Evolutionary conservation across 1,140 invertebrate species (phyloP).

Genomic region (Sweltsa coloradensis): DNA sequence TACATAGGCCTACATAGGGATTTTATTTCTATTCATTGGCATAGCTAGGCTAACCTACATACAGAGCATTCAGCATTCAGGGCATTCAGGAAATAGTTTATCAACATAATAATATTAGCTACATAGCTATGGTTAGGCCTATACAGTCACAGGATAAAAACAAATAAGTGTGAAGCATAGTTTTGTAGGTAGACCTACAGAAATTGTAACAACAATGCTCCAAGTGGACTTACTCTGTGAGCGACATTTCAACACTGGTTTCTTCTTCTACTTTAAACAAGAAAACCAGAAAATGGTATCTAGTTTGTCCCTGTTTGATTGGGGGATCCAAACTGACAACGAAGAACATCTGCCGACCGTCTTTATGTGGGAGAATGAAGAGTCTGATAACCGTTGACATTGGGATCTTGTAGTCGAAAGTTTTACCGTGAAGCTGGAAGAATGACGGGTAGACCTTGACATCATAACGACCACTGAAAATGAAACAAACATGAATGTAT

Average conservation of each 20-base stretch:
- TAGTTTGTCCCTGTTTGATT: slow-evolving; percentile 98
- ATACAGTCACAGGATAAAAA: slow-evolving; percentile 11
- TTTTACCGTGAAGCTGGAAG: slow-evolving; percentile 98
- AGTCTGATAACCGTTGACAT: slow-evolving; percentile 89
- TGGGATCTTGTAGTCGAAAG: slow-evolving; percentile 99
- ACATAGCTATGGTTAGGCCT: too few species aligned
- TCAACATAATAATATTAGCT: too few species aligned
- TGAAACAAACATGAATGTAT: slow-evolving; percentile 16
- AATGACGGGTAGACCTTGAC: slow-evolving; percentile 97
- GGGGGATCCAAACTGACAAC: slow-evolving; percentile 98
- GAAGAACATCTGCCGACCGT: slow-evolving; percentile 96
- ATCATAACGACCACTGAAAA: slow-evolving; percentile 92
- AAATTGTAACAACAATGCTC: too few species aligned
- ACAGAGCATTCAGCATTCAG: too few species aligned
- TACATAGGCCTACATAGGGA: too few species aligned
- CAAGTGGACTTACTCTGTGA: slow-evolving; percentile 66
- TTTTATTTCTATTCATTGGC: too few species aligned
- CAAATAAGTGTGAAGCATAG: slow-evolving; percentile 9
- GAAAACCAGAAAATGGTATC: slow-evolving; percentile 90
- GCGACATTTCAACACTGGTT: slow-evolving; percentile 80
- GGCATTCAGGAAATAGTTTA: too few species aligned
- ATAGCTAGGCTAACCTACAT: too few species aligned
- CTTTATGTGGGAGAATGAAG: slow-evolving; percentile 94
- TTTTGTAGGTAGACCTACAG: too few species aligned
- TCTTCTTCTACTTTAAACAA: slow-evolving; percentile 92